Base-by-base conservation (phyloP, 2,113 vertebrate genomes). In the Ifrita kowaldi region DNA sequence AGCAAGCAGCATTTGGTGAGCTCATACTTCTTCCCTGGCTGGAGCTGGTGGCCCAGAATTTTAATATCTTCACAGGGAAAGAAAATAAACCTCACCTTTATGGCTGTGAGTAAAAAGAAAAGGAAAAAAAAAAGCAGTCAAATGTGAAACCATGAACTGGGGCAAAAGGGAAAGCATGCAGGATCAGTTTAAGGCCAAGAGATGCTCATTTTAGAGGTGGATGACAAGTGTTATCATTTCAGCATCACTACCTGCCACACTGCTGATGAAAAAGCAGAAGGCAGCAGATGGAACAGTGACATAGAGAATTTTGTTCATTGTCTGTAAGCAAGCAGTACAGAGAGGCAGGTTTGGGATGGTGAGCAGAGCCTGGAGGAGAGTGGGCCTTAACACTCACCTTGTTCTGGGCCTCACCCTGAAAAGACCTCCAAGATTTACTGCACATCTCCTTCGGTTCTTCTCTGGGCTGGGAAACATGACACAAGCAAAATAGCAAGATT, bases 1-100 rank as follows among this genome's bases (percentile, higher is more conserved):
- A 89, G 62, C 53, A 85, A 90, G 82, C 75, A 83, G 44, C n/a
- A 20, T 57, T 87, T 87, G n/a, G 33, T 73, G 60, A 95, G 74
- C 46, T 94, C 77, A 63, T 65, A 50, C 81, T 69, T 89, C 65
- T 89, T 87, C 84, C n/a, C 63, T 62, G 24, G 27, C 80, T 71
- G 30, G 37, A 70, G 37, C 60, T 70, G 52, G 7, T 77, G 30
- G 52, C 33, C 47, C 69, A 82, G 49, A 89, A 92, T 87, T 76
- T 87, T 65, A 81, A 14, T 67, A 67, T 59, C 44, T 78, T 55
- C 60, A 70, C 50, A 84, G 19, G 52, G 23, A 30, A 78, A 84
- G 57, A 77, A 92, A 92, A 77, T 23, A 74, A 85, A 53, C 35
- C 30, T 92, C 73, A 87, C 39, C 24, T 74, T 89, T 75, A 67